Conservation (phyloP, 2,113 vertebrate genomes). For the Dipodomys spectabilis region DNA sequence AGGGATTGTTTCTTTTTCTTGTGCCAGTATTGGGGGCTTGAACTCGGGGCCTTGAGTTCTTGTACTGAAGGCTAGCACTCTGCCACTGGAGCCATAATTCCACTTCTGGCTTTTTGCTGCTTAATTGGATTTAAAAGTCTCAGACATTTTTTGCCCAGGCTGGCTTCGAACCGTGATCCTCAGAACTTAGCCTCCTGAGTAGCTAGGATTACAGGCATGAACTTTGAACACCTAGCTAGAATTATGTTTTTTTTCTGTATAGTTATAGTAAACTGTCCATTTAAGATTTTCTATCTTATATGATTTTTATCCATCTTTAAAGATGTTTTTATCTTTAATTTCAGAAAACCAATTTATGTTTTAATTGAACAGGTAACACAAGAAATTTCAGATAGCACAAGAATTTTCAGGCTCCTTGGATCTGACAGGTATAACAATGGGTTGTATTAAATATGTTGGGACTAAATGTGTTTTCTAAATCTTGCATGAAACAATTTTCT, state of each 20-base stretch:
- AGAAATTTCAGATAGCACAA: constrained; percentile 98
- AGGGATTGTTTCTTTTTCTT: background rate
- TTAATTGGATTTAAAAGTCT: too few species aligned
- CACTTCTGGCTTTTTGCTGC: too few species aligned
- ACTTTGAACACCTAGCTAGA: too few species aligned
- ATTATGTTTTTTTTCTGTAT: background rate
- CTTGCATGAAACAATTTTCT: constrained; percentile 10
- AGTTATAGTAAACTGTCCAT: constrained; percentile 34
- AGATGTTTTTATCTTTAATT: constrained; percentile 53
- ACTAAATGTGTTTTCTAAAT: background rate
- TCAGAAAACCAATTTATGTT: constrained; percentile 64
- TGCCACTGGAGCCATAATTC: too few species aligned
- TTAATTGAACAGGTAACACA: constrained; percentile 93
- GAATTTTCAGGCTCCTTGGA: constrained; percentile 98
- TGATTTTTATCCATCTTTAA: background rate
- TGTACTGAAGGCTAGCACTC: too few species aligned
- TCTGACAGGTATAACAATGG: constrained; percentile 94
- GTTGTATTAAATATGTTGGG: constrained; percentile 11
- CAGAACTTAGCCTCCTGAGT: too few species aligned
- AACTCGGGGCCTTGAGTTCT: too few species aligned
- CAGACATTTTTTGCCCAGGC: too few species aligned
- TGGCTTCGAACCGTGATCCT: too few species aligned
- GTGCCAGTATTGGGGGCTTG: too few species aligned
- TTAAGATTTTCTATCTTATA: background rate
- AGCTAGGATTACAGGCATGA: too few species aligned